phyloP scores from a whole-genome alignment of 1,140 invertebrate genomes.

The Thaumatotibia leucotreta region DNA sequence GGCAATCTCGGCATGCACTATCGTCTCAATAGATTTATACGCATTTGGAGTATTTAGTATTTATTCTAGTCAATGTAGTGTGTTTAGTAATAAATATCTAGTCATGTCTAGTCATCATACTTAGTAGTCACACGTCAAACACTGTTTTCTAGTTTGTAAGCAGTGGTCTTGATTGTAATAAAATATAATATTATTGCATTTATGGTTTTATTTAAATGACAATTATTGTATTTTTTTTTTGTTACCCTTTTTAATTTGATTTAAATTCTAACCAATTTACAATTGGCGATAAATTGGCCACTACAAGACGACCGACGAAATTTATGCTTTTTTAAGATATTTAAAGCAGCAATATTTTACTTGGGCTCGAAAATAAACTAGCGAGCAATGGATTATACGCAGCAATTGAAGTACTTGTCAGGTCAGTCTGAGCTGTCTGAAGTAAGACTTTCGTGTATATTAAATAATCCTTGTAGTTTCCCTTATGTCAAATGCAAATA shows the following conservation, averaged over 20 bases:
- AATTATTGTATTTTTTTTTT: not conserved
- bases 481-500: not conserved
- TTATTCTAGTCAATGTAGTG: slow-evolving; percentile 37
- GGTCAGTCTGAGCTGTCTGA: slow-evolving; percentile 27
- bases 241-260: slow-evolving; percentile 5
- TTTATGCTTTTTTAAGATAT: slow-evolving; percentile 51
- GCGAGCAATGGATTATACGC: slow-evolving; percentile 10
- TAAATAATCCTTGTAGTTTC: not conserved
- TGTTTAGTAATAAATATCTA: slow-evolving; percentile 52
- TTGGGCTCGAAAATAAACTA: slow-evolving; percentile 45
- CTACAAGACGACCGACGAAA: slow-evolving; percentile 67
- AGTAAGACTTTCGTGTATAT: not conserved
- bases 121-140: not conserved
- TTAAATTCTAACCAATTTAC: slow-evolving; percentile 22
- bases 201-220: slow-evolving; percentile 65
- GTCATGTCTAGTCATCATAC: slow-evolving; percentile 67
- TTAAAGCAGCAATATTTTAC: slow-evolving; percentile 52
- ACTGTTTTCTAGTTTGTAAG: slow-evolving; percentile 31
- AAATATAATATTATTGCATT: slow-evolving; percentile 46
- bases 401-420: slow-evolving; percentile 15
- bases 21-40: slow-evolving; percentile 35
- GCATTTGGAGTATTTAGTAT: slow-evolving; percentile 49
- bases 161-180: slow-evolving; percentile 45
- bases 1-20: slow-evolving; percentile 49
- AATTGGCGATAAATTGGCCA: slow-evolving; percentile 38